phyloP scores from a whole-genome alignment of 1,140 invertebrate genomes.

The Radopholus similis region DNA sequence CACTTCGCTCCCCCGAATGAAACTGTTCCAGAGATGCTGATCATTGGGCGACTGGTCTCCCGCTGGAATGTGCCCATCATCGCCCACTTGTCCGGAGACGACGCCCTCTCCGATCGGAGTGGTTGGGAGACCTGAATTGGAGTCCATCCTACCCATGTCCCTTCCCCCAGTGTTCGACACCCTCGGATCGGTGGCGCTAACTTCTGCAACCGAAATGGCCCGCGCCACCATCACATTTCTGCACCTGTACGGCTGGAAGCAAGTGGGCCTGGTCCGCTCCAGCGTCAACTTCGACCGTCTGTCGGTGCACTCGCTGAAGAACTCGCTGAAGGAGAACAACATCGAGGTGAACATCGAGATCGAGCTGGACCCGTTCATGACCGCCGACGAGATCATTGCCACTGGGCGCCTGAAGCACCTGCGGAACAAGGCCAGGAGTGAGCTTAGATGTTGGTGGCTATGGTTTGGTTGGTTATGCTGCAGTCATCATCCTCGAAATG shows the following conservation, averaged over 20 bases:
- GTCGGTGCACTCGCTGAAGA: slow-evolving; percentile 48
- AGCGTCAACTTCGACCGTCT: slow-evolving; percentile 44
- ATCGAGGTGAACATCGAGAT: slow-evolving; percentile 51
- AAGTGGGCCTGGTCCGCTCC: slow-evolving; percentile 51
- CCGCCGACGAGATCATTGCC: slow-evolving; percentile 52
- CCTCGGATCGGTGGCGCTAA: slow-evolving; percentile 53
- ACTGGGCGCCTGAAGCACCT: slow-evolving; percentile 46
- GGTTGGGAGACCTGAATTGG: slow-evolving; percentile 58
- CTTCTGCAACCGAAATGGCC: slow-evolving; percentile 58
- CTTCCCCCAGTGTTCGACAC: slow-evolving; percentile 55
- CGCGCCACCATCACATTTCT: slow-evolving; percentile 52
- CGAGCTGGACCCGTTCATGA: slow-evolving; percentile 51
- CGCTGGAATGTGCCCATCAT: slow-evolving; percentile 60
- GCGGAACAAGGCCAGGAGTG: slow-evolving; percentile 41
- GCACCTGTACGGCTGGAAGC: slow-evolving; percentile 55
- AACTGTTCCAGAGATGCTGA: slow-evolving; percentile 56
- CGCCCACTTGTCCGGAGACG: slow-evolving; percentile 59
- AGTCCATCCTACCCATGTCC: slow-evolving; percentile 50
- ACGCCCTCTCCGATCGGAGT: slow-evolving; percentile 49
- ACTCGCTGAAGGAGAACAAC: slow-evolving; percentile 45
- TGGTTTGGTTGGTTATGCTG: slow-evolving; percentile 1
- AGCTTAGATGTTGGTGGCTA: background rate
- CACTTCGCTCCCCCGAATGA: slow-evolving; percentile 51
- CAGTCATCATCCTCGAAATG: slow-evolving; percentile 45
- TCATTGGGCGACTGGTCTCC: slow-evolving; percentile 56